Conservation (phyloP, 2,888 invertebrate species). For the Leptinotarsa juncta region DNA sequence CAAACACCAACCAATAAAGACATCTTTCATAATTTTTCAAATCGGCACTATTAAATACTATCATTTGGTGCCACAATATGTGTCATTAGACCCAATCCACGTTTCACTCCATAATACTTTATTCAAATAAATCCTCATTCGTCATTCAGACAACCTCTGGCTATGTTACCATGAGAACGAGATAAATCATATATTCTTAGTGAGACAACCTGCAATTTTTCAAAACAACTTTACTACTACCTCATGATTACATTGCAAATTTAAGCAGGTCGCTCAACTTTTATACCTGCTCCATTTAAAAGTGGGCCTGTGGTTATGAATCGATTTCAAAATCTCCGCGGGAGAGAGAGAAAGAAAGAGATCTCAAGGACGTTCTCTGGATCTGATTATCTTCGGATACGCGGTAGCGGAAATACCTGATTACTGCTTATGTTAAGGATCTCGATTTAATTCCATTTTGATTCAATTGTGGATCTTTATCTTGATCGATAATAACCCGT, state of each 20-base stretch:
- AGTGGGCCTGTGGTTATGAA: constrained; percentile 16
- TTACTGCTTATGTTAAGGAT: constrained; percentile 16
- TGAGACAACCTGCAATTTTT: constrained; percentile 23
- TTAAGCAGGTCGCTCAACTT: constrained; percentile 20
- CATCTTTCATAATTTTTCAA: constrained; percentile 10
- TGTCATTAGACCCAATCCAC: constrained; percentile 12
- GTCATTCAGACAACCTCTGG: constrained; percentile 4
- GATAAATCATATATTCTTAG: constrained; percentile 22
- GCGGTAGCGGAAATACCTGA: constrained; percentile 27
- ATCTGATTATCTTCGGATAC: constrained; percentile 17
- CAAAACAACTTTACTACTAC: constrained; percentile 20
- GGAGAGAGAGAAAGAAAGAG: background rate
- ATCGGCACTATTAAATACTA: background rate
- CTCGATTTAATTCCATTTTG: constrained; percentile 23
- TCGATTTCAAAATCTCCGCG: background rate
- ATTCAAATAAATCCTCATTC: constrained; percentile 18
- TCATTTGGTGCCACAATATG: constrained; percentile 4
- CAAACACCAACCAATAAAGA: constrained; percentile 6
- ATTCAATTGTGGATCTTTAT: constrained; percentile 27
- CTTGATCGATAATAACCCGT: constrained; percentile 20
- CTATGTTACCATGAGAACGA: constrained; percentile 15
- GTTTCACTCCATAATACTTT: constrained; percentile 5
- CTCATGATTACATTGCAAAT: constrained; percentile 17
- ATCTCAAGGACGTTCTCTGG: constrained; percentile 17
- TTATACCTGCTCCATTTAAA: constrained; percentile 24